Evolutionary conservation across 2,797 vertebrate species (phyloP), one percentile per base, ranked within the genome.

Genomic region (Siniperca obscura): DNA sequence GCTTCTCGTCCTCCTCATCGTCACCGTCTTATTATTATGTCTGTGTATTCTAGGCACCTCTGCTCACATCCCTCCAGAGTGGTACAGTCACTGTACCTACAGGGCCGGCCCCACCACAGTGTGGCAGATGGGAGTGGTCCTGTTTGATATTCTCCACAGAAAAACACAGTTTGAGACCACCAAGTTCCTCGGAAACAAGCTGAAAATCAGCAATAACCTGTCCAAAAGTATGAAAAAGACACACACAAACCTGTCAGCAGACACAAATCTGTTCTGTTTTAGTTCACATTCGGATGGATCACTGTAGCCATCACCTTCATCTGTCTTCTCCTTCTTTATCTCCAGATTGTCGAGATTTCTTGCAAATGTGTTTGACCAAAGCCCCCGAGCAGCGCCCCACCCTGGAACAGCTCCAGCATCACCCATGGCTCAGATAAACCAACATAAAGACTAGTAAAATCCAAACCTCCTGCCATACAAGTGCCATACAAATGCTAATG

Each of bases 111-210:
- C 85, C 38, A 71, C 72, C n/a, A 81, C 81, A 1, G 75, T 75
- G 7, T 86, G 80, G 70, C 85, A 89, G 67, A 2, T 89, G 2
- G 84, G 76, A 0, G 53, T 44, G 7, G 70, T 83, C 1, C 25
- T 89, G 21, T 89, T 22, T 30, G 57, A 83, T 0, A 52, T 3
- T 0, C 67, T 86, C 7, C 80, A 87, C 61, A 7, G 0, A 4
- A 4, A 7, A 1, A 0, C 0, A 0, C 0, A 0, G 0, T 82
- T 82, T 7, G 4, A 72, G 19, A 86, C 67, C 6, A 42, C 0
- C 1, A 3, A 2, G 3, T 76, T 79, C 50, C 7, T 64, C 0
- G 0, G 0, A 5, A 40, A 40, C 0, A 7, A 38, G 3, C 10
- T 60, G 8, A 34, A 1, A 14, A 74, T 83, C 59, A 59, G 16